A percentile compares a stretch with the other conserved stretches of the same genome.
Evolutionary conservation across 2,113 vertebrate genomes (phyloP).

Genomic region (Peromyscus californicus): DNA sequence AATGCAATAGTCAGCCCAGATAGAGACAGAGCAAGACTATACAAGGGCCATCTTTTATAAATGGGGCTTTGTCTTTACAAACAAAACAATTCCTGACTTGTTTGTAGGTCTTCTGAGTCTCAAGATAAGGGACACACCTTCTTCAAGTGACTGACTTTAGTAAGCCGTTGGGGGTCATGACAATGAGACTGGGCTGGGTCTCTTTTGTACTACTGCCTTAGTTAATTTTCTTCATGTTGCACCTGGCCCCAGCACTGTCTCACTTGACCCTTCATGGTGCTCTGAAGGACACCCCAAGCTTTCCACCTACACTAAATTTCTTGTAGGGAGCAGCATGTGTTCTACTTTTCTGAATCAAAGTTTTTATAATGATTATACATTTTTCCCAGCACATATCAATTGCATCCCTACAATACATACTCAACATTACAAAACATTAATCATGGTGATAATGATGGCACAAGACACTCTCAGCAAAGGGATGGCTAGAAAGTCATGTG

Average conservation of each 20-base stretch:
- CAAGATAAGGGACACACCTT: not conserved
- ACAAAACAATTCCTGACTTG: not conserved
- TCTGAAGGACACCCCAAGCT: not conserved
- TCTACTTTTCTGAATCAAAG: not conserved
- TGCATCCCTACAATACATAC: not conserved
- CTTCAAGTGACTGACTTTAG: not conserved
- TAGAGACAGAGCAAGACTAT: not conserved
- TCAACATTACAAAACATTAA: not conserved
- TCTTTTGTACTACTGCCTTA: not conserved
- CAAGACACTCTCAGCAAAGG: not conserved
- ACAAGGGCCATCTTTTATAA: not conserved
- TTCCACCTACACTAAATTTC: not conserved
- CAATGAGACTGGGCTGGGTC: not conserved
- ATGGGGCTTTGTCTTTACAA: not conserved
- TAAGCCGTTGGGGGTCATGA: not conserved
- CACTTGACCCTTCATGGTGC: not conserved
- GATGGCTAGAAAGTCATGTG: not conserved
- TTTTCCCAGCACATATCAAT: not conserved
- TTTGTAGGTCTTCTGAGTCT: not conserved
- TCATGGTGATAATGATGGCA: not conserved
- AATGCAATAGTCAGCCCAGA: too few species aligned
- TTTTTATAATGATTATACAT: not conserved
- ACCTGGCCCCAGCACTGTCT: not conserved
- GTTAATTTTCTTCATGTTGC: not conserved
- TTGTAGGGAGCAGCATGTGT: not conserved